Base-by-base conservation (phyloP, 1,140 invertebrate species). In the Papilio xuthus region DNA sequence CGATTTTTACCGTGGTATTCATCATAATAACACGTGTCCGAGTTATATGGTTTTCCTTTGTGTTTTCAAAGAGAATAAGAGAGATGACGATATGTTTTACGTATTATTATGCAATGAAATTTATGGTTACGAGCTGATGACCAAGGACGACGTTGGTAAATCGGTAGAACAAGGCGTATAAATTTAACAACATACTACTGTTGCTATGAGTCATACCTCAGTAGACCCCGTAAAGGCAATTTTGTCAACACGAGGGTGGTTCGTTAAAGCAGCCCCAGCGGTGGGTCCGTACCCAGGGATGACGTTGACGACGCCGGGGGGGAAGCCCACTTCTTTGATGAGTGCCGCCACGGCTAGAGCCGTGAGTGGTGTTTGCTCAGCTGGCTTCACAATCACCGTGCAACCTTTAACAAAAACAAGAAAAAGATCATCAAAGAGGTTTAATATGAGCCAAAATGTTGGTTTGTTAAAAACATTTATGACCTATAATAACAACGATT, bases 291-390 rank as follows among this genome's bases (percentile, higher is more conserved):
- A 96, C 2, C 96, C 96, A 2, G 92, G 85, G 3, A 94, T 82
- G 23, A 97, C 90, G 82, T 97, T 97, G 0, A 97, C 86, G 0
- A 97, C 96, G 44, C 96, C 96, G 2, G 94, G 84, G 2, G 96
- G 97, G 86, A 97, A 96, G 2, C 96, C 96, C 83, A 96, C 96
- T 89, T 97, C 96, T 83, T 95, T 95, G 26, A 94, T 89, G 0
- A 97, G 92, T 28, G 94, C 89, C 15, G 95, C 96, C 12, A 97
- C 83, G 81, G 97, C 95, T 0, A 97, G 88, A 4, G 97, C 96
- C 4, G 96, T 96, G 4, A 97, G 92, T 0, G 97, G 97, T 0
- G 97, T 97, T 88, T 97, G 97, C 87, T 97, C 97, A 0, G 97
- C 97, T 12, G 96, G 96, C 86, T 97, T 97, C 81, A 93, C 77